Evolutionary conservation across 2,797 vertebrate genomes (phyloP), one percentile per base, ranked within the genome.

Genomic region (Pogonophryne albipinna): DNA sequence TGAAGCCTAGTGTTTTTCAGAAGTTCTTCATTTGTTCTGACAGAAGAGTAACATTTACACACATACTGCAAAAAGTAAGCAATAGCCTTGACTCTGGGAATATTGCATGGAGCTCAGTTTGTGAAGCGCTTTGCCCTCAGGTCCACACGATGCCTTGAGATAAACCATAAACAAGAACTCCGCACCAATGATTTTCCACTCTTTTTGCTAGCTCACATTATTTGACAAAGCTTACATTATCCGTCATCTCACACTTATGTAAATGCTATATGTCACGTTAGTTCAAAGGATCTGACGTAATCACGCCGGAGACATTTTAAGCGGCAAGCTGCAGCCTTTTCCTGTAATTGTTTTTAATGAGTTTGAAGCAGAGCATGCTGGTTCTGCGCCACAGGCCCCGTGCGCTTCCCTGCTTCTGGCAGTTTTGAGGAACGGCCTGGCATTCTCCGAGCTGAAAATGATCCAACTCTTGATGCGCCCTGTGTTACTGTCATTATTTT

Each of bases 31-130:
- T 85, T 85, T 31, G 31, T 71, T 84, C 63, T 74, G 71, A 82
- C 70, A 78, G 73, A 74, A 78, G 44, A 70, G 61, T 71, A 34
- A 55, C 73, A 79, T 80, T 60, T 73, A 89, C 65, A 74, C 65
- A 73, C 65, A 88, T 78, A 80, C 76, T 91, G 80, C 83, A 91
- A 88, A 87, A 78, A 79, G 68, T 84, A 71, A 82, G 87, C 83
- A 87, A 93, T 79, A 76, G 74, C 69, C 66, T 23, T 1, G 38
- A 47, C 47, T 77, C 46, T 61, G 62, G 65, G 79, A 80, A 78
- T 56, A 65, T 72, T 85, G 72, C 69, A 72, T 57, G 49, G 49
- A 74, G 63, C 71, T 41, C 9, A 44, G 64, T 74, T 59, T 2
- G 2, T 55, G 71, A 59, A 70, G 72, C 77, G 88, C 56, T 76